A percentile compares a stretch with the other conserved stretches of the same genome.
Conservation (phyloP, 2,888 invertebrate genomes). For the Galerucella calmariensis region DNA sequence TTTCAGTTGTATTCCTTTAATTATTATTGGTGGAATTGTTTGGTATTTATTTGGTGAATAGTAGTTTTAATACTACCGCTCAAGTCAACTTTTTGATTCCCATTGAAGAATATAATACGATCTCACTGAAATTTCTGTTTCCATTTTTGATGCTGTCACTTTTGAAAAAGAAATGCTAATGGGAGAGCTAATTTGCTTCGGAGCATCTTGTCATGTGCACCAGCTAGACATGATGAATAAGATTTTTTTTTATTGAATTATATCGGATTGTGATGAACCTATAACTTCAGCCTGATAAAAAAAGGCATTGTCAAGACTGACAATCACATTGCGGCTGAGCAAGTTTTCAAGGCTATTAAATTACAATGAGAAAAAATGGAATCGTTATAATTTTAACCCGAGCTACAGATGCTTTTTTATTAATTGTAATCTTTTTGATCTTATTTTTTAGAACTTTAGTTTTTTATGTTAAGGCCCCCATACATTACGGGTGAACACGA, state of each 20-base stretch:
- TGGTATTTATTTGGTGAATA: not conserved
- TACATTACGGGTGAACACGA: too few species aligned
- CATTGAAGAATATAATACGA: not conserved
- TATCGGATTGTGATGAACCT: slow-evolving; percentile 6
- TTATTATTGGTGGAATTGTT: slow-evolving; percentile 10
- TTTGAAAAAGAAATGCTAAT: slow-evolving; percentile 14
- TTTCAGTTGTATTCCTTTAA: not conserved
- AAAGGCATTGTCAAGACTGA: not conserved
- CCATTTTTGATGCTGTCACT: slow-evolving; percentile 16
- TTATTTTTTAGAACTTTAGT: too few species aligned
- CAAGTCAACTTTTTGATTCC: slow-evolving; percentile 12
- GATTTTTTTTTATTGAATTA: not conserved
- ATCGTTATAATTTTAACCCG: not conserved
- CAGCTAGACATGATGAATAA: not conserved
- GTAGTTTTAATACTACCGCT: slow-evolving; percentile 11
- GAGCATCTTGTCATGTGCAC: not conserved
- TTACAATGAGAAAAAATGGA: not conserved
- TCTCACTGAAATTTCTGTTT: not conserved
- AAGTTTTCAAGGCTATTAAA: not conserved
- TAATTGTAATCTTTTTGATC: too few species aligned
- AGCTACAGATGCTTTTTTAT: too few species aligned
- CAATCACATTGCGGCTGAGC: not conserved
- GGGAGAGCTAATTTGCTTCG: slow-evolving; percentile 8
- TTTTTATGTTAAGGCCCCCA: too few species aligned
- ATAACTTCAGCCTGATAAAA: not conserved